phyloP scores from a whole-genome alignment of 2,113 vertebrate genomes.

The Alouatta palliata region DNA sequence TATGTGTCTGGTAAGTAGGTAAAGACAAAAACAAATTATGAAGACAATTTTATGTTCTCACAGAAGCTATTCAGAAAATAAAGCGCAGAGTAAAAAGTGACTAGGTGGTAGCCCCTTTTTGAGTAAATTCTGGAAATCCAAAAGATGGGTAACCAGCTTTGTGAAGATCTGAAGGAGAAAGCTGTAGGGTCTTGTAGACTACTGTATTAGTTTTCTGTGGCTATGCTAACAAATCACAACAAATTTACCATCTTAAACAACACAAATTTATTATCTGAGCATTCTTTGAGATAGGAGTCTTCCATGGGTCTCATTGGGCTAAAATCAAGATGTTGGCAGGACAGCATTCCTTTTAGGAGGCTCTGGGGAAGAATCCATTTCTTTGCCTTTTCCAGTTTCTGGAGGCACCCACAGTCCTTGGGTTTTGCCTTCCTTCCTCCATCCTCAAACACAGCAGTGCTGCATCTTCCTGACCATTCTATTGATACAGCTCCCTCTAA shows the following conservation, averaged over 20 bases:
- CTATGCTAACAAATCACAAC: neutral
- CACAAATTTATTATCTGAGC: neutral
- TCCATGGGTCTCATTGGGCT: neutral
- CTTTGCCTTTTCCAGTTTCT: neutral
- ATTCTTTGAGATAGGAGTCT: neutral
- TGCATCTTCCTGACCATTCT: neutral
- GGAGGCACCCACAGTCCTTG: too few species aligned
- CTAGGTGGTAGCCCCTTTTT: neutral
- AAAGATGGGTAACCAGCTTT: neutral
- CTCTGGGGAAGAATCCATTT: neutral
- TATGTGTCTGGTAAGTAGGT: neutral
- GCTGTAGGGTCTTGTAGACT: neutral
- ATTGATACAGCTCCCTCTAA: neutral
- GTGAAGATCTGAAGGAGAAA: neutral
- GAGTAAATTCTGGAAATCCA: neutral
- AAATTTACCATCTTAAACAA: neutral
- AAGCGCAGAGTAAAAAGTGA: neutral
- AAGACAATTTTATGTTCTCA: neutral
- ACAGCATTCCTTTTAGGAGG: neutral
- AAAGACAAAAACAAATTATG: neutral
- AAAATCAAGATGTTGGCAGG: neutral
- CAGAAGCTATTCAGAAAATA: neutral
- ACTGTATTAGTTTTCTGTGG: neutral
- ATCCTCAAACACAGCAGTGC: neutral
- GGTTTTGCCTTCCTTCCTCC: neutral